phyloP scores from a whole-genome alignment of 2,888 invertebrate species.

The Cyrtodaria siliqua region DNA sequence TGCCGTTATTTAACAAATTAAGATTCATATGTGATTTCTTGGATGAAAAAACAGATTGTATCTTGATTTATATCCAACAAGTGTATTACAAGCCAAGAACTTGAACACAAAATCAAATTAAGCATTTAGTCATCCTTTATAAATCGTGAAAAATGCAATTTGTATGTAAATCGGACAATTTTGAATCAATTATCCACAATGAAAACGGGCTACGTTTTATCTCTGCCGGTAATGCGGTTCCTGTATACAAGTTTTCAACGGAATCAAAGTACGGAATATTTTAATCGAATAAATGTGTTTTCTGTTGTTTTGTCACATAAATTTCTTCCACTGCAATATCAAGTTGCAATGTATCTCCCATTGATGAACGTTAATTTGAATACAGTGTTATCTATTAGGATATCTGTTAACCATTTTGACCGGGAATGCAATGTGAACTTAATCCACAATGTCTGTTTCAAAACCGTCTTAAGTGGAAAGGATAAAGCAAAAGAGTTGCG shows the following conservation, averaged over 20 bases:
- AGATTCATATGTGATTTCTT: no score
- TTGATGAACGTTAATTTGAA: conserved; percentile 39
- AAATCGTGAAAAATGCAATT: conserved; percentile 40
- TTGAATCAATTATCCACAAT: conserved; percentile 47
- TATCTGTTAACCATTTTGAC: conserved; percentile 33
- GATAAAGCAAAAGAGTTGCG: conserved; percentile 8
- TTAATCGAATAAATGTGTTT: conserved; percentile 50
- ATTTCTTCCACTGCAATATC: conserved; percentile 34
- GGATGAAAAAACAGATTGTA: neutral
- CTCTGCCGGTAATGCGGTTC: conserved; percentile 27
- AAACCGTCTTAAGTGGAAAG: conserved; percentile 21
- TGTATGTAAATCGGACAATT: conserved; percentile 55
- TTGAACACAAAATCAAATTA: conserved; percentile 23
- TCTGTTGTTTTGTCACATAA: conserved; percentile 49
- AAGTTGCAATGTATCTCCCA: conserved; percentile 29
- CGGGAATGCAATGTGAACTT: neutral
- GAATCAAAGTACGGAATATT: conserved; percentile 39
- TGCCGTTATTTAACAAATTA: no score
- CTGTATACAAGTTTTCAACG: conserved; percentile 26
- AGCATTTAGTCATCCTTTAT: conserved; percentile 25
- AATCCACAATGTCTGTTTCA: conserved; percentile 20
- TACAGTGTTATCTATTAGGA: conserved; percentile 34
- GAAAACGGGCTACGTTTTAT: conserved; percentile 39
- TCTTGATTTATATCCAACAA: conserved; percentile 7
- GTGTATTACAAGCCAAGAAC: no score